Percentiles rank a stretch among this genome's conserved stretches.
phyloP scores from a whole-genome alignment of 2,888 invertebrate genomes.

The Zygothrica quintamaculata region DNA sequence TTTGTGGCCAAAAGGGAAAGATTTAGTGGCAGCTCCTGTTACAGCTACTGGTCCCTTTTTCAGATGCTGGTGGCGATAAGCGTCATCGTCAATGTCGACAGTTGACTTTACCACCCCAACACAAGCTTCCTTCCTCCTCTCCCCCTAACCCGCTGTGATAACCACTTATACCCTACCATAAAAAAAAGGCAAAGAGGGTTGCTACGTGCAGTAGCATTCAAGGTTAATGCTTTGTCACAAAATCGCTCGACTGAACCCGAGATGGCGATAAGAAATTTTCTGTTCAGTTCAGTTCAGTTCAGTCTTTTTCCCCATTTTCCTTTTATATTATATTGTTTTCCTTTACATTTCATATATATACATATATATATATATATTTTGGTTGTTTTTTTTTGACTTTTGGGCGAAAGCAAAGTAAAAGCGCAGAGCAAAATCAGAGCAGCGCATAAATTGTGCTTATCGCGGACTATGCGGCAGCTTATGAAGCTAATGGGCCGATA shows the following conservation, averaged over 20 bases:
- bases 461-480: constrained; percentile 56
- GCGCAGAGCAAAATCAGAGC: constrained; percentile 47
- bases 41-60: constrained; percentile 38
- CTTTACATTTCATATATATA: constrained; percentile 1
- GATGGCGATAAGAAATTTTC: constrained; percentile 56
- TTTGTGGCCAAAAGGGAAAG: constrained; percentile 40
- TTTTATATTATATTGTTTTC: constrained; percentile 21
- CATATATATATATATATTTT: neutral
- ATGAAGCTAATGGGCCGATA: constrained; percentile 36
- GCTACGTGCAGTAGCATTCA: constrained; percentile 71
- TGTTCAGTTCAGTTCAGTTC: too few species aligned
- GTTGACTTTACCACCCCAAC: constrained; percentile 60
- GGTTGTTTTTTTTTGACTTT: constrained; percentile 48
- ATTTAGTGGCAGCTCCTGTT: constrained; percentile 27
- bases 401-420: constrained; percentile 37
- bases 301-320: constrained; percentile 27
- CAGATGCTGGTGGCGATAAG: constrained; percentile 60
- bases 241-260: constrained; percentile 59
- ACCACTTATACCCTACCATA: neutral
- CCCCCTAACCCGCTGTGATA: neutral
- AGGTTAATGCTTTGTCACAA: constrained; percentile 71
- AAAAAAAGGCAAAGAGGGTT: constrained; percentile 15
- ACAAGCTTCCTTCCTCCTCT: neutral
- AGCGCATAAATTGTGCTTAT: constrained; percentile 70
- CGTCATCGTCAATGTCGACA: constrained; percentile 28